Base-by-base conservation (phyloP, 1,140 invertebrate genomes). In the Drosophila tani region DNA sequence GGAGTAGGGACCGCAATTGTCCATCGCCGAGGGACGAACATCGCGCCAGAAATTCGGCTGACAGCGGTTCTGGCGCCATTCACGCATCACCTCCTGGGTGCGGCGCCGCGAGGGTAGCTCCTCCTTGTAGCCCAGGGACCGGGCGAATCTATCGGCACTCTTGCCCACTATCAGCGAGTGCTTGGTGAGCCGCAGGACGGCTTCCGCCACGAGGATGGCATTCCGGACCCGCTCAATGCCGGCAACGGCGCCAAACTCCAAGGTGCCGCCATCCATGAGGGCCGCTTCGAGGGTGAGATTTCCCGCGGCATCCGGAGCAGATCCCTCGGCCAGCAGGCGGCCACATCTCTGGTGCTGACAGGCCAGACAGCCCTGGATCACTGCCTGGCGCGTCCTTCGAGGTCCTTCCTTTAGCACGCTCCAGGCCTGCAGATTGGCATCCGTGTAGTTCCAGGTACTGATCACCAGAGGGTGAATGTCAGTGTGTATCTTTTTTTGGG, bases 391-490 rank as follows among this genome's bases (percentile, higher is more conserved):
- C 21, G 62, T 67, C 12, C 21, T n/a, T 0, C 2, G 45, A 3
- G 53, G 7, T 8, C 40, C 71, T 8, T 45, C 35, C 12, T 38
- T 43, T 2, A 77, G 9, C 3, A 67, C 53, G n/a, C 32, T 40
- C 75, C 71, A 77, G 1, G 75, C 75, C 35, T 75, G 55, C 21
- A 50, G 27, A 43, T 77, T 67, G 63, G 71, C 71, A 29, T 67
- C 73, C 21, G 49, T 68, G 9, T 67, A 77, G 49, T 67, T 75
- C 75, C 71, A 75, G 0, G 75, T 68, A 21, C 55, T 77, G 41
- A 77, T 67, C 49, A 76, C 12, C 21, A 77, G 7, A 1, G 62
- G 17, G 1, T 17, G 6, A 17, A 58, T 27, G 8, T 35, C 2
- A 2, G 21, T 24, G 3, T 24, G 21, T 3, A 3, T 24, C 21